These are phyloP conservation scores for Mythimna ferrago DNA, from an alignment of 2,888 invertebrate genomes.

Conservation along the genomic window DNA sequence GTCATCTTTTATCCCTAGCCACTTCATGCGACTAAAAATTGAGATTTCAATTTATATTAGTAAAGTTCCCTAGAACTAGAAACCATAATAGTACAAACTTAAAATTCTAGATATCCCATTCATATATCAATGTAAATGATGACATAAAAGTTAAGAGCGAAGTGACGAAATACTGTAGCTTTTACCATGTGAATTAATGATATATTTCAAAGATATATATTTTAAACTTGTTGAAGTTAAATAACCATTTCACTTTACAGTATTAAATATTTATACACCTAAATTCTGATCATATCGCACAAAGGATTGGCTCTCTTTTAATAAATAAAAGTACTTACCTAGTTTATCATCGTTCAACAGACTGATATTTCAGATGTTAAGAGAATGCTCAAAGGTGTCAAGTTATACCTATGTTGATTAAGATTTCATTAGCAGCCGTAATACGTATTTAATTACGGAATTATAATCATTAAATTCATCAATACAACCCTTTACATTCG, in stretches of 20 bases:
- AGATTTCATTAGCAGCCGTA: too few species aligned
- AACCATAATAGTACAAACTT: conserved; percentile 44
- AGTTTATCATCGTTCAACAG: conserved; percentile 4
- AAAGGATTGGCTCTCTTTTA: conserved; percentile 27
- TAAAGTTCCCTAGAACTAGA: not conserved
- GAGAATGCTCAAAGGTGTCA: too few species aligned
- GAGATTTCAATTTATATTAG: not conserved
- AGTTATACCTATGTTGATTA: too few species aligned
- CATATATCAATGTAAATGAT: conserved; percentile 4
- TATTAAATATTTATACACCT: conserved; percentile 19
- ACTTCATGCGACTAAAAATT: not conserved
- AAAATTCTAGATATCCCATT: conserved; percentile 17
- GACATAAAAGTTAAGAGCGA: conserved; percentile 2
- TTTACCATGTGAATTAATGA: not conserved
- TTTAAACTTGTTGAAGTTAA: not conserved
- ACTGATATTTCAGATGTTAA: conserved; percentile 18
- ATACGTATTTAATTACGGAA: too few species aligned
- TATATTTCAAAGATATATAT: not conserved
- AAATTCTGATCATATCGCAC: conserved; percentile 39
- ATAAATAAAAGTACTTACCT: conserved; percentile 12
- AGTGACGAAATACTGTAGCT: not conserved
- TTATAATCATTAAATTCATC: too few species aligned
- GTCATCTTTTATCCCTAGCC: not conserved
- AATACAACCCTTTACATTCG: too few species aligned
- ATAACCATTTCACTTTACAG: conserved; percentile 3